Evolutionary conservation across 2,888 invertebrate species (phyloP).

Genomic region (Synergus itoensis): DNA sequence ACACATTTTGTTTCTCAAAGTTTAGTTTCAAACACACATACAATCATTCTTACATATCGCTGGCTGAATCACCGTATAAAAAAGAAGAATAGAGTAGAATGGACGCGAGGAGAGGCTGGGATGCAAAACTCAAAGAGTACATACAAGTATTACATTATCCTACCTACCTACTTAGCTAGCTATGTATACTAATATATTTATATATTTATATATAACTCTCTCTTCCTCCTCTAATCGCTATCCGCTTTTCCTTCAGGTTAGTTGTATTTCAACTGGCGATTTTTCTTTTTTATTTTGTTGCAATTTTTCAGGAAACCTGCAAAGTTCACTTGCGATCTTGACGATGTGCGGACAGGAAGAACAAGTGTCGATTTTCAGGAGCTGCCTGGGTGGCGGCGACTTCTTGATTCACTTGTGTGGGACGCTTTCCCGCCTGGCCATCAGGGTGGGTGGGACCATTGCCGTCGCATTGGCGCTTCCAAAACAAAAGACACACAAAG

Average conservation of each 20-base stretch:
- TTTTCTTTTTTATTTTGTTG: constrained; percentile 6
- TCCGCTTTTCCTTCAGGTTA: not conserved
- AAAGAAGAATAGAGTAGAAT: constrained; percentile 53
- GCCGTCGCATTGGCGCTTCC: constrained; percentile 73
- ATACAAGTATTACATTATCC: constrained; percentile 34
- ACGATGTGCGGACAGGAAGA: constrained; percentile 43
- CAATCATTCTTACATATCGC: constrained; percentile 23
- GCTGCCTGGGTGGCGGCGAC: constrained; percentile 45
- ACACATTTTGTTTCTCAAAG: not conserved
- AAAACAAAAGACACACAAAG: constrained; percentile 74
- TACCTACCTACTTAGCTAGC: constrained; percentile 44
- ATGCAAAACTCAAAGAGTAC: constrained; percentile 30
- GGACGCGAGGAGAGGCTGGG: constrained; percentile 40
- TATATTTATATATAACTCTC: constrained; percentile 43
- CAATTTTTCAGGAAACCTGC: not conserved
- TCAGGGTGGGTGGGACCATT: constrained; percentile 67
- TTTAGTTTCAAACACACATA: not conserved
- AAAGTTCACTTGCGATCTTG: constrained; percentile 47
- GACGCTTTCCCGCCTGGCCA: constrained; percentile 70
- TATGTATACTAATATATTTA: constrained; percentile 44
- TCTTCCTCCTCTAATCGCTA: constrained; percentile 3
- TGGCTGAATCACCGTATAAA: constrained; percentile 56
- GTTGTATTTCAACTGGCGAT: not conserved
- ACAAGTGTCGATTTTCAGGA: constrained; percentile 42
- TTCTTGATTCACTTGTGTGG: constrained; percentile 68